These are phyloP conservation scores for Microchrysa polita DNA, from an alignment of 2,888 invertebrate species.

Conservation along the genomic window DNA sequence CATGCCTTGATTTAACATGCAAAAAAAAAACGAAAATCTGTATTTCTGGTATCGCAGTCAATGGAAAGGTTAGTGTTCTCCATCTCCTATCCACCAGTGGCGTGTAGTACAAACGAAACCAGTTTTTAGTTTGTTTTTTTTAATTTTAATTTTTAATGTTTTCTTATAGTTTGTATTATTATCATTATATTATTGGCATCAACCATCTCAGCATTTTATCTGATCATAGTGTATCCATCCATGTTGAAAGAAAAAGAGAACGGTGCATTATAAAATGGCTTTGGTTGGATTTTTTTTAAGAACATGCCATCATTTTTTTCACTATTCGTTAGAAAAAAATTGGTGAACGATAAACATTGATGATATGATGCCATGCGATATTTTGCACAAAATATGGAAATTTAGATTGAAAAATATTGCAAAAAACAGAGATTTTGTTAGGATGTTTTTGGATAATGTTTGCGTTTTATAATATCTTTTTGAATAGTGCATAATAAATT, in stretches of 20 bases:
- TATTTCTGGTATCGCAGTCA: not conserved
- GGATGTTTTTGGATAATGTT: not conserved
- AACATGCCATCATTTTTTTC: too few relatives aligned
- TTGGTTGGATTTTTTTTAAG: too few relatives aligned
- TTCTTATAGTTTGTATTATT: conserved; percentile 8
- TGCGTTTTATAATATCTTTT: not conserved
- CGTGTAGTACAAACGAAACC: not conserved
- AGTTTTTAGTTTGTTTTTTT: not conserved
- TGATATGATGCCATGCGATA: not conserved
- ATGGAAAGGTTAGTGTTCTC: conserved; percentile 33
- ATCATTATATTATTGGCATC: not conserved
- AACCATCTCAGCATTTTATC: not conserved
- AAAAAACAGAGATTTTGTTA: not conserved
- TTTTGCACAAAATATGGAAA: conserved; percentile 10
- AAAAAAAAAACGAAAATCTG: not conserved
- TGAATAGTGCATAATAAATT: not conserved
- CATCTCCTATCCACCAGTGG: not conserved
- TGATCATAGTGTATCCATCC: not conserved
- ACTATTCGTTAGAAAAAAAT: not conserved
- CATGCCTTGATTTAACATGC: not conserved
- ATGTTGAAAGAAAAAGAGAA: not conserved
- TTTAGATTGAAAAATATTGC: not conserved
- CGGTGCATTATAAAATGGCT: not conserved
- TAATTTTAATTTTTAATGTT: conserved; percentile 3
- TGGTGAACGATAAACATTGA: not conserved